Base-by-base conservation (phyloP, 35 echinoderm and acorn worm species). In the Strongylocentrotus purpuratus region DNA sequence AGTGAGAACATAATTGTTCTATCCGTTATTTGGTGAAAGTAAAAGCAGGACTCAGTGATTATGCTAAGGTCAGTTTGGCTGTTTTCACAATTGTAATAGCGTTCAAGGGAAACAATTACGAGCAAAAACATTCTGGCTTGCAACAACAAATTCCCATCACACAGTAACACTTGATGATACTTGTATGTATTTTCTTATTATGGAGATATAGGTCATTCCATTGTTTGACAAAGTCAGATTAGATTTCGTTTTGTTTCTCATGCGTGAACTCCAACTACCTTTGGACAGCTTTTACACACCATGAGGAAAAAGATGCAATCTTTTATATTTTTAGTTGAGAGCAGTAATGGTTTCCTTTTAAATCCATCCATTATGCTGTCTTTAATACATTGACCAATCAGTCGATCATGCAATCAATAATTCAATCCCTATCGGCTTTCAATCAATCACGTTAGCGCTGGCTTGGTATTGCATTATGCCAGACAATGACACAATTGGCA, bases 21-120 rank as follows among this genome's bases (percentile, higher is more conserved):
- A n/a, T 78, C 25, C 4, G 28, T 78, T 1, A 78, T 78, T 28
- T 28, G 25, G 20, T 22, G 28, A 18, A 78, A n/a, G 22, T 78
- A 1, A 78, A 78, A 78, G 65, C 65, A 28, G 8, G 2, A 28
- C 65, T n/a, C 25, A 28, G 25, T n/a, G 65, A 78, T 78, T 78
- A 78, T 78, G 18, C 20, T 78, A 78, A 78, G 65, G 65, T 78
- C 65, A 78, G 65, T 78, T 78, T 78, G 65, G 65, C 65, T 78
- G 22, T 78, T 78, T 78, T 78, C 65, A 78, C 28, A 78, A 78
- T 78, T n/a, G 65, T 78, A 8, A 28, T 78, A 78, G 20, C 65
- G n/a, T 78, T 28, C 65, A 78, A 78, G 65, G 65, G 65, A 78
- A 78, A 78, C 65, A 78, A 78, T 78, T 78, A 78, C 20, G 20